Percentiles rank a stretch among this genome's conserved stretches.
Evolutionary conservation across 2,113 vertebrate genomes (phyloP).

Genomic region (Syngnathus typhle): DNA sequence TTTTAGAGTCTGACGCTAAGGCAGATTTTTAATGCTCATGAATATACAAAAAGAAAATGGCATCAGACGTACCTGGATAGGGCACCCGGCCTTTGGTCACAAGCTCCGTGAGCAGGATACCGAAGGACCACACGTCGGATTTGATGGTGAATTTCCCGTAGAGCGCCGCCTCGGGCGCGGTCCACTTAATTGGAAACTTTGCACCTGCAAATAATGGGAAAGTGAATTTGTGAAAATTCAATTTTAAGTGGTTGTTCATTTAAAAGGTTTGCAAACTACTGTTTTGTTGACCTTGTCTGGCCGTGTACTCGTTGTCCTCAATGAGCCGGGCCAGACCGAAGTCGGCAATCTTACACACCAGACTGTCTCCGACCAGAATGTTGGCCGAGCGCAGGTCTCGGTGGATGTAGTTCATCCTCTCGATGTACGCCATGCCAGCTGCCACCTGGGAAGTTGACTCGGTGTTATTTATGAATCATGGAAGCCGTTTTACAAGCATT

Average conservation of each 20-base stretch:
- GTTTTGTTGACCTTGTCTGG: conserved; percentile 80
- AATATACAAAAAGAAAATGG: conserved; percentile 1
- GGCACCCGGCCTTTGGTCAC: conserved; percentile 98
- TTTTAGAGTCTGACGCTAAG: conserved; percentile 16
- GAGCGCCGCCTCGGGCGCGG: conserved; percentile 90
- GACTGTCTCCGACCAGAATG: conserved; percentile 92
- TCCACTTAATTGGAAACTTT: conserved; percentile 99
- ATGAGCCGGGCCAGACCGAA: conserved; percentile 95
- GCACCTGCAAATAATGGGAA: conserved; percentile 74
- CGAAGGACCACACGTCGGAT: conserved; percentile 98
- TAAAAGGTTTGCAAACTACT: too few species aligned
- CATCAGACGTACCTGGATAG: conserved; percentile 84
- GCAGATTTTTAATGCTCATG: not conserved
- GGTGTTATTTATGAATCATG: conserved; percentile 4
- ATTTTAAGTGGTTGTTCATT: too few species aligned
- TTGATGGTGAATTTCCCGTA: conserved; percentile 99
- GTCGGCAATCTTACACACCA: conserved; percentile 98
- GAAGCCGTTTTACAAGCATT: conserved; percentile 20
- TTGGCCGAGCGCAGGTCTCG: conserved; percentile 94
- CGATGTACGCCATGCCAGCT: conserved; percentile 96
- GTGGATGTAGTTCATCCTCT: conserved; percentile 99
- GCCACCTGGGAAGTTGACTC: conserved; percentile 75
- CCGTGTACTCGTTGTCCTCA: conserved; percentile 98
- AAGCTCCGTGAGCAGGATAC: conserved; percentile 96
- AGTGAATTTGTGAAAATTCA: conserved; percentile 8